Conservation (phyloP, 2,113 vertebrate species). For the Ammodytes dubius region DNA sequence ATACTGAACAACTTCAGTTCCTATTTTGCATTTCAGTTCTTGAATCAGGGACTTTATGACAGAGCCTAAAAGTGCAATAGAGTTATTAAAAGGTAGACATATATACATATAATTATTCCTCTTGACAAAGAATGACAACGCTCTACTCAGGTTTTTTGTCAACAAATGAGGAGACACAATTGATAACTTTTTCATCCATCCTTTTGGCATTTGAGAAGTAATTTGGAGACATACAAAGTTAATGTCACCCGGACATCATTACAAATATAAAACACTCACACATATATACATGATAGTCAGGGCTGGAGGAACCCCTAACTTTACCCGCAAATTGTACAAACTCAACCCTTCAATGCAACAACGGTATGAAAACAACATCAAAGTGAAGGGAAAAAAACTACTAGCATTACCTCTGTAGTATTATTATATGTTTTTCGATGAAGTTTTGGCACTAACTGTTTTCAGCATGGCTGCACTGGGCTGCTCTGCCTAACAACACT, state of each 20-base stretch:
- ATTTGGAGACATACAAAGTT: conserved; percentile 7
- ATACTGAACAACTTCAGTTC: neutral
- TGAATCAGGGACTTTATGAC: conserved; percentile 30
- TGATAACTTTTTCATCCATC: neutral
- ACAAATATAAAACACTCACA: neutral
- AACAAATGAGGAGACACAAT: neutral
- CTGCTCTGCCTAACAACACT: conserved; percentile 14
- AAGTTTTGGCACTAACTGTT: conserved; percentile 63
- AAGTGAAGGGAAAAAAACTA: conserved; percentile 2
- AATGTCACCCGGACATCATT: neutral
- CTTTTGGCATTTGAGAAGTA: neutral
- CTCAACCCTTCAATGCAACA: neutral
- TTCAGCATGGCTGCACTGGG: conserved; percentile 5
- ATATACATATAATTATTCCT: neutral
- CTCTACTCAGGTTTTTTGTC: conserved; percentile 20
- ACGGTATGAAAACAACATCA: conserved; percentile 27
- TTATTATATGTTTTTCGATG: neutral
- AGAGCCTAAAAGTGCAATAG: conserved; percentile 63
- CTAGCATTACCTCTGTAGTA: conserved; percentile 1
- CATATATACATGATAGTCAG: conserved; percentile 28
- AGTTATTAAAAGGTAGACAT: conserved; percentile 21
- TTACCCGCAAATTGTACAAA: conserved; percentile 23
- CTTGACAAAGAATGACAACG: neutral
- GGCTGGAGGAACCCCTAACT: conserved; percentile 11
- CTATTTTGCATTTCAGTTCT: neutral